Base-by-base conservation (phyloP, 2,888 invertebrate species). In the Parapristionchus giblindavisi region DNA sequence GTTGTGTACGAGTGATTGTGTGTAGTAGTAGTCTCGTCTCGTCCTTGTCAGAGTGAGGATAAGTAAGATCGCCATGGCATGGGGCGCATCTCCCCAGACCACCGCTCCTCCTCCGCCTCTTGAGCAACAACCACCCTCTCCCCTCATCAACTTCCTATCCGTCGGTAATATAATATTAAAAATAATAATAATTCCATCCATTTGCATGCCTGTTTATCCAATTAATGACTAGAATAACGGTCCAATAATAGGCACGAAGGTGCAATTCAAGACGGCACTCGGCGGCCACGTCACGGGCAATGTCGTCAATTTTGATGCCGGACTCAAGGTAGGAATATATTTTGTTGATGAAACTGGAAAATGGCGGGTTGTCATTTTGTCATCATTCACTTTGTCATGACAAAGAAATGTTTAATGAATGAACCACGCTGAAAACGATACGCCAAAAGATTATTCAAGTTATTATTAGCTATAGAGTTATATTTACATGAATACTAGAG, bases 271-370 rank as follows among this genome's bases (percentile, higher is more conserved):
- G 38, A 81, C 81, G 27, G 61, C 52, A 2, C 60, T 73, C 36
- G 78, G 77, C 52, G 66, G 61, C 29, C 63, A 43, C 21, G 61
- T 74, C 40, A 70, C 75, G 43, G 81, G 79, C 56, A 56, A 74
- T 58, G 79, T 80, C 24, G 70, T 79, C 51, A 78, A 77, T 38
- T 76, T 79, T 58, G 81, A 81, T 70, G 48, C 72, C 27, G 36
- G 48, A 3, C 63, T 75, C 24, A 79, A 81, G 75, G 81, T 81
- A 17, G 65, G 74, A 61, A 61, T 1, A n/a, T 52, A 36, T 40
- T 43, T 70, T 29, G 8, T 3, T 4, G 11, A 3, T 34, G n/a
- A 17, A 21, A 6, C 6, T 2, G 24, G 43, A 3, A 40, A 29
- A 3, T 43, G 27, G 24, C 21, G 43, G n/a, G n/a, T n/a, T n/a